Percentiles rank a stretch among this genome's conserved stretches.
Evolutionary conservation across 1,140 invertebrate genomes (phyloP).

Genomic region (Scylla paramamosain): DNA sequence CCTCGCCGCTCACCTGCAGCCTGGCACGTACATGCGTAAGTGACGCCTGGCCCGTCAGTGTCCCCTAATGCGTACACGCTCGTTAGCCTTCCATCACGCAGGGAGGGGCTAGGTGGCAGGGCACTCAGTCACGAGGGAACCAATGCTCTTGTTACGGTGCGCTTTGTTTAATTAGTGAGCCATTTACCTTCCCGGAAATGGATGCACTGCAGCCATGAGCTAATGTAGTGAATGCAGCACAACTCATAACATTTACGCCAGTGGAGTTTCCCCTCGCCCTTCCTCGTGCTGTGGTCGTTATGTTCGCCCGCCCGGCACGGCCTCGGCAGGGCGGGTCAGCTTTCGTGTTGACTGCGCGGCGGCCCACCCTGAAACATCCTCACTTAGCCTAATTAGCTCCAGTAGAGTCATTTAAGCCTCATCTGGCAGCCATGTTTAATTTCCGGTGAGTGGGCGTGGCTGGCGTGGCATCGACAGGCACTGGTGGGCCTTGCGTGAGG

Average conservation of each 20-base stretch:
- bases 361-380: neutral
- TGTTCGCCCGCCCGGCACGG: neutral
- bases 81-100: no score
- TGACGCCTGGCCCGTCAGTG: no score
- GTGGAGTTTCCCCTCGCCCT: neutral
- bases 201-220: neutral
- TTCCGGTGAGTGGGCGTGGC: constrained; percentile 7
- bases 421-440: constrained; percentile 4
- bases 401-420: constrained; percentile 21
- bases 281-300: neutral
- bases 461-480: neutral
- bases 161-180: no score
- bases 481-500: neutral
- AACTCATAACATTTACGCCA: neutral
- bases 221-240: neutral
- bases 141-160: no score
- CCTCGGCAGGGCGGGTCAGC: neutral
- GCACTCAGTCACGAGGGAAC: no score
- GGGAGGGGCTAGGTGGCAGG: no score
- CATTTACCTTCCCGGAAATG: no score
- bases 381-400: neutral
- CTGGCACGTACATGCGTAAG: no score
- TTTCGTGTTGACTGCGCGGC: neutral
- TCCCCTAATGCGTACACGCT: no score
- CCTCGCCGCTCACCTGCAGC: no score